Evolutionary conservation across 2,888 invertebrate species (phyloP), one percentile per base, ranked within the genome.

Genomic region (Polylopha cassiicola): DNA sequence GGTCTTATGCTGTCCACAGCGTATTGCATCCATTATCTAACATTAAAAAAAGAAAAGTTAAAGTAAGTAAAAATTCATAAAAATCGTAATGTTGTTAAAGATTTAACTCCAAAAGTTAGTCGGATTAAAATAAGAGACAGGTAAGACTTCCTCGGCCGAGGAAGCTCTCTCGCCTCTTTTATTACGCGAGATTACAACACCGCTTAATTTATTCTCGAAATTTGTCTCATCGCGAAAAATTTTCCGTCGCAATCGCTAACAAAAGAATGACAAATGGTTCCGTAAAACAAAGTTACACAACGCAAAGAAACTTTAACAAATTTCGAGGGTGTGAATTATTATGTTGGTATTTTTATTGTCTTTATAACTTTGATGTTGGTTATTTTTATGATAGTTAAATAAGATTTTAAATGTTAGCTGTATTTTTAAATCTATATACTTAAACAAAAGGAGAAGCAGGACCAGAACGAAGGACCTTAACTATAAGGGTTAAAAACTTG

Each of bases 141-240:
- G 53, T 51, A 46, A n/a, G 36, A 42, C 51, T 53, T 46, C 47
- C 47, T 46, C 49, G 58, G 54, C 51, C 60, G 54, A 48, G 52
- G 18, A 49, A 63, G 53, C 42, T 59, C 50, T 42, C 55, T 53
- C 49, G 48, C 44, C 47, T 22, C 68, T 71, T 74, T 80, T 79
- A 77, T 74, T 77, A 69, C 70, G 66, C 65, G 61, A 79, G 78
- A 82, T 84, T 80, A 79, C 71, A 76, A 73, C 73, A 70, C 56
- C 65, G 73, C 69, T 79, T 80, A 82, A 82, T 82, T 84, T 84
- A 82, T 82, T 75, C 79, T 66, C 73, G 51, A 79, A 84, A 84
- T 82, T 82, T 82, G 82, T 84, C 81, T 78, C 81, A 73, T 76
- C 77, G 65, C 74, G 80, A 81, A 84, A 84, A 82, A 79, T 81